These are phyloP conservation scores for Eulithis prunata DNA, from an alignment of 2,888 invertebrate genomes.

Conservation along the genomic window DNA sequence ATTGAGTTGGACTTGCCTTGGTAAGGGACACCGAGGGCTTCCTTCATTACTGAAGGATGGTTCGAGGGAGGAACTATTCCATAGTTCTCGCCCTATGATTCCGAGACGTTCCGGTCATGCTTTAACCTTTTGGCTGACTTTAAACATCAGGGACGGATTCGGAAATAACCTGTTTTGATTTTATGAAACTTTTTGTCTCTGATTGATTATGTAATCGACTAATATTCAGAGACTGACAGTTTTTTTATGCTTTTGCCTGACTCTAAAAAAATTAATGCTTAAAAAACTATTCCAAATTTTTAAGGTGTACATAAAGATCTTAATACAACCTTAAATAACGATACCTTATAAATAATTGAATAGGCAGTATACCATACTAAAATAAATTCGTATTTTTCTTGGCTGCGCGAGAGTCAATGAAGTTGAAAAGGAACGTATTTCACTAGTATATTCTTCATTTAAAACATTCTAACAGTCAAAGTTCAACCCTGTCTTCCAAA, in stretches of 20 bases:
- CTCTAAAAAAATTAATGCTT: no score
- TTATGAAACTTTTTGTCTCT: not conserved
- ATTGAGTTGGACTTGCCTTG: constrained; percentile 67
- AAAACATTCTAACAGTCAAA: constrained; percentile 25
- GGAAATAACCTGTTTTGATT: constrained; percentile 15
- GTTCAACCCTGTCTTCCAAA: constrained; percentile 49
- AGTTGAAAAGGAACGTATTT: not conserved
- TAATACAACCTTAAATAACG: no score
- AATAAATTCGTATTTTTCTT: no score
- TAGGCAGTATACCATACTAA: no score
- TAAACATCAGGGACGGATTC: constrained; percentile 46
- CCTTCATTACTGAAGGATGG: constrained; percentile 65
- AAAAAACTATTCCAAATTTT: no score
- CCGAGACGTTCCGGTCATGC: constrained; percentile 61
- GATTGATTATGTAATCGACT: no score
- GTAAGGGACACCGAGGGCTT: constrained; percentile 64
- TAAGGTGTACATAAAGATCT: no score
- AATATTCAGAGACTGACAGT: no score
- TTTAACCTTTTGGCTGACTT: constrained; percentile 54
- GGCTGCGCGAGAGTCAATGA: not conserved
- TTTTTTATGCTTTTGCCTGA: no score
- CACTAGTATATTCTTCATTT: not conserved
- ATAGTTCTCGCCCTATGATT: constrained; percentile 65
- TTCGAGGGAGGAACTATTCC: constrained; percentile 57
- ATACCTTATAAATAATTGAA: no score